Percentiles rank a stretch among this genome's conserved stretches.
Evolutionary conservation across 2,797 vertebrate genomes (phyloP).

Genomic region (Ceryle rudis): DNA sequence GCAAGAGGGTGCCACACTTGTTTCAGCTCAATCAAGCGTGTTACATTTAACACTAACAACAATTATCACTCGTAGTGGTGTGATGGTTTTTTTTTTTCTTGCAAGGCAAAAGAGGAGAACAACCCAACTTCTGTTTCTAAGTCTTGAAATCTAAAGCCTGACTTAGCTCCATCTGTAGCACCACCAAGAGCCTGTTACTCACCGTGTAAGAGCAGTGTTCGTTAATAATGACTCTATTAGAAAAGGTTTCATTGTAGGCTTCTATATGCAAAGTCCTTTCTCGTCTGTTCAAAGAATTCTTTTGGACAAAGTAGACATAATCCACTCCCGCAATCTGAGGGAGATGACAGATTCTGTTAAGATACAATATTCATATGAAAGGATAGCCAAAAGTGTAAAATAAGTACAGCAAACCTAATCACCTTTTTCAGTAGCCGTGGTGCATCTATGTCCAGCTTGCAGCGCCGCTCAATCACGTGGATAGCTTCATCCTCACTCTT

Average conservation of each 20-base stretch:
- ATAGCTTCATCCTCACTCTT: conserved; percentile 87
- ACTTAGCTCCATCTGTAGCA: not conserved
- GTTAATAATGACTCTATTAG: conserved; percentile 92
- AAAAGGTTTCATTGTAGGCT: conserved; percentile 96
- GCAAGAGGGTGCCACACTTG: conserved; percentile 15
- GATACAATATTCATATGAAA: not conserved
- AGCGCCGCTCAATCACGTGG: conserved; percentile 89
- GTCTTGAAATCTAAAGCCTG: not conserved
- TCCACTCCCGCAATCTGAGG: conserved; percentile 95
- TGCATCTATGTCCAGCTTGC: conserved; percentile 96
- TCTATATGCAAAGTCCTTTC: conserved; percentile 96
- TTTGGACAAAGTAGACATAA: conserved; percentile 97
- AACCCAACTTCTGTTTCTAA: not conserved
- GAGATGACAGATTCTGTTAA: not conserved
- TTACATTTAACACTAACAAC: not conserved
- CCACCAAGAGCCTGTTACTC: conserved; percentile 67
- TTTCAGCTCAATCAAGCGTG: not conserved
- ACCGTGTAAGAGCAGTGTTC: conserved; percentile 97
- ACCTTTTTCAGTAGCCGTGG: conserved; percentile 95
- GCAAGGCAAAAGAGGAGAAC: not conserved
- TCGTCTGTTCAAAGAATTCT: conserved; percentile 90
- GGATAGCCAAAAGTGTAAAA: not conserved
- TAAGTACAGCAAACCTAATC: not conserved
- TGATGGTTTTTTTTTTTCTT: not conserved
- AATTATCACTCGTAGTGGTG: not conserved